Evolutionary conservation across 2,797 vertebrate species (phyloP), one percentile per base, ranked within the genome.

Genomic region (Gadopsis marmoratus): DNA sequence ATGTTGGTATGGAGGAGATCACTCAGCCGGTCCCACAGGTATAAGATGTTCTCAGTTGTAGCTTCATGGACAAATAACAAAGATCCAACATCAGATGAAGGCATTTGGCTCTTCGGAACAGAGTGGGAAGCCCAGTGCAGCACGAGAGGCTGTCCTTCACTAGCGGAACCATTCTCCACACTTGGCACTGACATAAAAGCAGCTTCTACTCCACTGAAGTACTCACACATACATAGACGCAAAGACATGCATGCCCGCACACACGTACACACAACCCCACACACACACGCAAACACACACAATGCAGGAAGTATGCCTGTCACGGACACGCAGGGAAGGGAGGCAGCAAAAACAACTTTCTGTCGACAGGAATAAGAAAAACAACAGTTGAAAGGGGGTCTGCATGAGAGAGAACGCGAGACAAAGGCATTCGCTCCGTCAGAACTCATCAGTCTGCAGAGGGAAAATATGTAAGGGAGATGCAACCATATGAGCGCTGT

Each of bases 61-160:
- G 90, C 93, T 95, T 94, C 93, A 94, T 94, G 91, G 93, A 95
- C 91, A 93, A 94, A 95, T 94, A 96, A 94, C 93, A 95, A 94
- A 95, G 93, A 95, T 92, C 84, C 86, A 86, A 93, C 93, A 94
- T 93, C 92, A 94, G 90, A 94, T 91, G 86, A 87, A 91, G 89
- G 93, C 88, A 90, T 93, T 92, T 94, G 87, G 93, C 92, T 95
- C 91, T 91, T 93, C 55, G 89, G 91, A 94, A 93, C 85, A 92
- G 92, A 93, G 91, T 90, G 87, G 90, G 88, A 92, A 92, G 89
- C 91, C 92, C 91, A 91, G 90, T 92, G 91, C 89, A 90, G 93
- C 87, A 63, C 85, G 72, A 93, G 90, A 94, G 90, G 84, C 91
- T 92, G 93, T 92, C 91, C 86, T 93, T 93, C 93, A 93, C 91